Conservation (phyloP, 2,888 invertebrate genomes). For the Tipula helvola region DNA sequence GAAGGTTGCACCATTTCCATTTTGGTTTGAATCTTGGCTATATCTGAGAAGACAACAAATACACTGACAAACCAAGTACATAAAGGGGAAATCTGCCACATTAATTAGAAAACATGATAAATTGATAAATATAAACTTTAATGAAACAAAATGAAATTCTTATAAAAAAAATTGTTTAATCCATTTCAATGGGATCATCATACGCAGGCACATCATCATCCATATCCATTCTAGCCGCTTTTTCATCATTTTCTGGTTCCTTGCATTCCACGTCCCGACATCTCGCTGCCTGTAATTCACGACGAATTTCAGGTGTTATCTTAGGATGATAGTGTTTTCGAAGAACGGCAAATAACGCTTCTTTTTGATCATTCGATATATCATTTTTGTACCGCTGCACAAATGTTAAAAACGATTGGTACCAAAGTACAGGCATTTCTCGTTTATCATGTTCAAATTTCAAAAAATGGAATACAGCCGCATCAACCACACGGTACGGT, state of each 20-base stretch:
- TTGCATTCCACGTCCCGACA: slow-evolving; percentile 60
- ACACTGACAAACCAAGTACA: no score
- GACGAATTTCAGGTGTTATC: slow-evolving; percentile 62
- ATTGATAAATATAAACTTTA: background rate
- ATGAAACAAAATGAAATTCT: background rate
- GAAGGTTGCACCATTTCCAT: no score
- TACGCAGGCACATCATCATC: slow-evolving; percentile 9
- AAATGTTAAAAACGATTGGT: slow-evolving; percentile 87
- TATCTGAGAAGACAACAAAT: no score
- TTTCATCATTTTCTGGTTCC: slow-evolving; percentile 19
- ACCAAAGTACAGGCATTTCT: slow-evolving; percentile 91
- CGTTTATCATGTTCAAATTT: slow-evolving; percentile 77
- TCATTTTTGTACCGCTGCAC: slow-evolving; percentile 92
- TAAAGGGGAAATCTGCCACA: no score
- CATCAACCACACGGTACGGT: slow-evolving; percentile 90
- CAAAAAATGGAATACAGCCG: slow-evolving; percentile 86
- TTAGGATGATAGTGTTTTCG: slow-evolving; percentile 33
- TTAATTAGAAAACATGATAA: background rate
- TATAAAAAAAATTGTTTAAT: background rate
- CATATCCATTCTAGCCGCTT: background rate
- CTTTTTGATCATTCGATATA: slow-evolving; percentile 84
- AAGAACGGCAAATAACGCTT: slow-evolving; percentile 67
- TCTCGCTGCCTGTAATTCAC: slow-evolving; percentile 72
- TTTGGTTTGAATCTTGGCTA: no score
- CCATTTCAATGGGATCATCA: background rate